Evolutionary conservation across 2,888 invertebrate genomes (phyloP).

Genomic region (Lymantria monacha): DNA sequence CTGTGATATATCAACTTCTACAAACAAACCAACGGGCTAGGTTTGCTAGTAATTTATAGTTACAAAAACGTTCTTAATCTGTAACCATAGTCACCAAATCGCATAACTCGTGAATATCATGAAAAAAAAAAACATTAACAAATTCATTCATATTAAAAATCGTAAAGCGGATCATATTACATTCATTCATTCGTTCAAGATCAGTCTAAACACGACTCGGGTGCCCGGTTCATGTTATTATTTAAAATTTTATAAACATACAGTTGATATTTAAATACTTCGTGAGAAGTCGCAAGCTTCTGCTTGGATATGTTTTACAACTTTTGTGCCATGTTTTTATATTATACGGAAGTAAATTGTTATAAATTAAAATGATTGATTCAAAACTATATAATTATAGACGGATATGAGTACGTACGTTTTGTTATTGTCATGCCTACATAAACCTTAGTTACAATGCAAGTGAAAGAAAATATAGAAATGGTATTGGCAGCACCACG

Average conservation of each 20-base stretch:
- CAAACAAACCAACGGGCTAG: too few species aligned
- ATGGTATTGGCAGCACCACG: too few species aligned
- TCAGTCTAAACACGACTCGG: slow-evolving; percentile 75
- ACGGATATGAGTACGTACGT: background rate
- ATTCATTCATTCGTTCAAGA: slow-evolving; percentile 63
- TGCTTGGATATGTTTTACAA: slow-evolving; percentile 40
- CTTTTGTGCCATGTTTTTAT: slow-evolving; percentile 43
- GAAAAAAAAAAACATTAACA: slow-evolving; percentile 9
- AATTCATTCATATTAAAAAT: slow-evolving; percentile 30
- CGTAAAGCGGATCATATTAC: slow-evolving; percentile 44
- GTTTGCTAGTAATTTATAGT: background rate
- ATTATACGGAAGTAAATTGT: slow-evolving; percentile 40
- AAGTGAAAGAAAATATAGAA: too few species aligned
- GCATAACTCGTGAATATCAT: background rate
- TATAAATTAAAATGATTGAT: slow-evolving; percentile 27
- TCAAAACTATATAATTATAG: slow-evolving; percentile 6
- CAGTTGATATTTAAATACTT: slow-evolving; percentile 67
- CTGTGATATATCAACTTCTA: too few species aligned
- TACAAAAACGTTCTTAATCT: background rate
- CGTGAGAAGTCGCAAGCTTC: slow-evolving; percentile 52
- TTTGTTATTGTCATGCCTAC: too few species aligned
- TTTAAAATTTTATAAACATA: slow-evolving; percentile 60
- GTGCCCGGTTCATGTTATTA: slow-evolving; percentile 59
- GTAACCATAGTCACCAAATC: background rate
- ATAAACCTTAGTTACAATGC: too few species aligned